Conservation (phyloP, 2,888 invertebrate genomes). For the Pterostichus niger region DNA sequence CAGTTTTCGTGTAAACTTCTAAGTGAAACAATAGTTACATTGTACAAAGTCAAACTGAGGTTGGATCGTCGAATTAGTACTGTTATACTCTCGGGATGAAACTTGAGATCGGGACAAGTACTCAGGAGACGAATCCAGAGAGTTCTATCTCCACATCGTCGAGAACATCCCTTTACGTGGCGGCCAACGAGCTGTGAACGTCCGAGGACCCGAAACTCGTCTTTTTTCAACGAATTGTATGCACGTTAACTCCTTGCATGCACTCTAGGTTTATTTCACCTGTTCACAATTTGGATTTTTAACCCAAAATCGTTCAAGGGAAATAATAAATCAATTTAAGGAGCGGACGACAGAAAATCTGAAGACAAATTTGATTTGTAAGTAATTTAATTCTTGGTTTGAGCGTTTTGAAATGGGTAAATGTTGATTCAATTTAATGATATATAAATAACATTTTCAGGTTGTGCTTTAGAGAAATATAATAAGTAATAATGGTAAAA, state of each 20-base stretch:
- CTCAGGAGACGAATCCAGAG: neutral
- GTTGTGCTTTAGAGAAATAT: too few species aligned
- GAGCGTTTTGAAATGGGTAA: neutral
- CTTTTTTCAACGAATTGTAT: neutral
- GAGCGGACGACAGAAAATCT: neutral
- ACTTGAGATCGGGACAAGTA: neutral
- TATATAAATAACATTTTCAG: neutral
- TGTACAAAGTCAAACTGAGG: too few species aligned
- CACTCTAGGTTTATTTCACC: neutral
- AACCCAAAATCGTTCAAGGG: neutral
- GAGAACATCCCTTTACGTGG: neutral
- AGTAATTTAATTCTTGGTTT: constrained; percentile 3
- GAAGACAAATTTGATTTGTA: constrained; percentile 9
- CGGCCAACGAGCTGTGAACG: neutral
- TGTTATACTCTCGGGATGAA: neutral
- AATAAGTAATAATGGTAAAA: too few species aligned
- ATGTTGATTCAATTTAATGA: constrained; percentile 17
- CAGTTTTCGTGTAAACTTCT: too few species aligned
- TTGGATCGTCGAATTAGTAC: too few species aligned
- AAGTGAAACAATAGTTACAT: too few species aligned
- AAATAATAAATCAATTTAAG: constrained; percentile 22
- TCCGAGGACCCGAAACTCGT: neutral
- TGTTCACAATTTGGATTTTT: neutral
- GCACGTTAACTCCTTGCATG: constrained; percentile 4
- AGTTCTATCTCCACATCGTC: neutral